Base-by-base conservation (phyloP, 2,797 vertebrate species). In the Epinephelus coioides region DNA sequence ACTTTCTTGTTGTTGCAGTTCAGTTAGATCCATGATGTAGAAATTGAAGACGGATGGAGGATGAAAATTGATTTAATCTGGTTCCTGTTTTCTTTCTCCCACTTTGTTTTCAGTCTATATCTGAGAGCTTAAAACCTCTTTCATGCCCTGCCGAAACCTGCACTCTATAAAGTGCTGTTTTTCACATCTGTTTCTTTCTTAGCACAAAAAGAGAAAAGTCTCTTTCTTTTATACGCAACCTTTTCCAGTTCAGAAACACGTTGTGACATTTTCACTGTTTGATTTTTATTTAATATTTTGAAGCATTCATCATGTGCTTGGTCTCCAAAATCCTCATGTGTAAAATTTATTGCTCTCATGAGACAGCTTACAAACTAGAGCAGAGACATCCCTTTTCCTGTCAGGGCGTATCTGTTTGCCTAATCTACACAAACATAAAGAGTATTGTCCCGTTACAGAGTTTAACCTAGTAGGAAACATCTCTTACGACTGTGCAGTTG, bases 11-110 rank as follows among this genome's bases (percentile, higher is more conserved):
- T 88, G 86, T 81, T 88, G 84, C 80, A 91, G 59, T 90, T 90
- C 73, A 78, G 82, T 89, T 90, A 76, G 73, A 90, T 80, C 86
- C 79, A 87, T 61, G 69, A 85, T 82, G 79, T 56, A 76, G 83
- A 94, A 92, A 94, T 90, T 93, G 88, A 91, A 94, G 84, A 92
- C 85, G 88, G 86, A 89, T 94, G 93, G 86, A 86, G 86, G 86
- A 90, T 78, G 90, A 94, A 93, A 95, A 94, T 87, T 80, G 86
- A 93, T 92, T 89, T 89, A 92, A 94, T 94, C 91, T 94, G 92
- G 85, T 89, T 92, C 90, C 88, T 93, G 89, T 94, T 94, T 94
- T 92, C 81, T 56, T 88, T 92, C 77, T 87, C 82, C 83, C 83
- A 87, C 81, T 90, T 88, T 93, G 86, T 93, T 95, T 95, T 94